Conservation (phyloP, 2,888 invertebrate genomes). For the Caenorhabditis afra region DNA sequence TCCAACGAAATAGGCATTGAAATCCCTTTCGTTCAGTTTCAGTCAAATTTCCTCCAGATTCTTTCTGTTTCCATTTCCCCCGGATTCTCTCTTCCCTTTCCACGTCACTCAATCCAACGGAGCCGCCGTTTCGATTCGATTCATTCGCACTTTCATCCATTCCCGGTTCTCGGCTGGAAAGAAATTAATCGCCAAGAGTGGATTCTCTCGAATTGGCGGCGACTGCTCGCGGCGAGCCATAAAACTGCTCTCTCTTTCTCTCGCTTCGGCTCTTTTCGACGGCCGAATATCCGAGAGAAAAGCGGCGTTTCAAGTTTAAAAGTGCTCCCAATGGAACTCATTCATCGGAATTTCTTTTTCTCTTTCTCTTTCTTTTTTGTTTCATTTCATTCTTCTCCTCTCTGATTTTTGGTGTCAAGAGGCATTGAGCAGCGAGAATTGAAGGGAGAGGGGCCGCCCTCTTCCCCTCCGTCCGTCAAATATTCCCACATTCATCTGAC, state of each 20-base stretch:
- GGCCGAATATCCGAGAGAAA: too few relatives aligned
- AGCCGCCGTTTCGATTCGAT: too few relatives aligned
- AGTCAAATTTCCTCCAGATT: too few relatives aligned
- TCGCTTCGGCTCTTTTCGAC: not conserved
- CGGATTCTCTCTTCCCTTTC: too few relatives aligned
- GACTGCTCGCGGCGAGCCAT: not conserved
- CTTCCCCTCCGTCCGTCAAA: not conserved
- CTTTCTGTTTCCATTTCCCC: too few relatives aligned
- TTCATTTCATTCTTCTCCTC: constrained; percentile 28
- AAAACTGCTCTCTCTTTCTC: not conserved
- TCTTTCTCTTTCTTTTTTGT: constrained; percentile 1
- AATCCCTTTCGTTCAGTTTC: too few relatives aligned
- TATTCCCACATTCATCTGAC: not conserved
- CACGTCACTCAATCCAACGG: too few relatives aligned
- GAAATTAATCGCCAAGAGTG: too few relatives aligned
- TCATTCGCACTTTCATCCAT: too few relatives aligned
- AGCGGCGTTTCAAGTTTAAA: not conserved
- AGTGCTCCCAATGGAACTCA: constrained; percentile 56
- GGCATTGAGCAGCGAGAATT: not conserved
- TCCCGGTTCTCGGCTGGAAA: too few relatives aligned
- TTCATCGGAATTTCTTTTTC: constrained; percentile 20
- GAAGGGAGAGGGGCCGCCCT: not conserved
- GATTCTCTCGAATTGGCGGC: too few relatives aligned
- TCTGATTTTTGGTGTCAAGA: constrained; percentile 30
- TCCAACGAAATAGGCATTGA: too few relatives aligned